phyloP scores from a whole-genome alignment of 2,797 vertebrate species.

The Alfaro cultratus region DNA sequence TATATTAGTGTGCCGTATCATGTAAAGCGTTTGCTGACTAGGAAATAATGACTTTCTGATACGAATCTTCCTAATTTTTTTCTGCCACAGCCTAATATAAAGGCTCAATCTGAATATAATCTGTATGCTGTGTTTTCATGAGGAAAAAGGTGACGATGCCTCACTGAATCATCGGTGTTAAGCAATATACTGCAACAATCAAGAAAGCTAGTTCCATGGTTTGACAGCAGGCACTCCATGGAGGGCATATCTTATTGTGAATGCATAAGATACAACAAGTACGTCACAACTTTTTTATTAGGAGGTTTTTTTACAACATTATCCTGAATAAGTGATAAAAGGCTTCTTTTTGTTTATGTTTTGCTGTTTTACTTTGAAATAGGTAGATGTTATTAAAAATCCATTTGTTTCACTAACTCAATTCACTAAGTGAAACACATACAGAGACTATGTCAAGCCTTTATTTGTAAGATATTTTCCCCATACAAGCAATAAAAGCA shows the following conservation, averaged over 20 bases:
- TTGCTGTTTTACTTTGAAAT: neutral
- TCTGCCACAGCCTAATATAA: constrained; percentile 47
- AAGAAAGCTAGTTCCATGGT: neutral
- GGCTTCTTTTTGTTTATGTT: too few species aligned
- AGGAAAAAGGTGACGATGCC: neutral
- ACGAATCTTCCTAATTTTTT: constrained; percentile 57
- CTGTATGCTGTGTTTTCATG: constrained; percentile 39
- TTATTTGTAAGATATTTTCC: neutral
- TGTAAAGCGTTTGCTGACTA: constrained; percentile 64
- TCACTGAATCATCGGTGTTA: neutral
- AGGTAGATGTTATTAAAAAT: neutral
- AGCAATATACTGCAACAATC: neutral
- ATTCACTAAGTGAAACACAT: neutral
- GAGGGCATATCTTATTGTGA: neutral
- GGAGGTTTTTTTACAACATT: neutral
- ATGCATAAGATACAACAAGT: neutral
- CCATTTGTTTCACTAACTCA: neutral
- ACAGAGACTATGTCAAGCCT: neutral
- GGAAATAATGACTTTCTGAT: constrained; percentile 72
- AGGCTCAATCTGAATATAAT: constrained; percentile 65
- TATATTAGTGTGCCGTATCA: constrained; percentile 60
- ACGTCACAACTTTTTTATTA: neutral
- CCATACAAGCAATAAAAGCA: neutral
- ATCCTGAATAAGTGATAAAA: too few species aligned
- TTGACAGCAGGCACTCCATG: neutral